Base-by-base conservation (phyloP, 2,888 invertebrate species). In the Ormyrus nitidulus region DNA sequence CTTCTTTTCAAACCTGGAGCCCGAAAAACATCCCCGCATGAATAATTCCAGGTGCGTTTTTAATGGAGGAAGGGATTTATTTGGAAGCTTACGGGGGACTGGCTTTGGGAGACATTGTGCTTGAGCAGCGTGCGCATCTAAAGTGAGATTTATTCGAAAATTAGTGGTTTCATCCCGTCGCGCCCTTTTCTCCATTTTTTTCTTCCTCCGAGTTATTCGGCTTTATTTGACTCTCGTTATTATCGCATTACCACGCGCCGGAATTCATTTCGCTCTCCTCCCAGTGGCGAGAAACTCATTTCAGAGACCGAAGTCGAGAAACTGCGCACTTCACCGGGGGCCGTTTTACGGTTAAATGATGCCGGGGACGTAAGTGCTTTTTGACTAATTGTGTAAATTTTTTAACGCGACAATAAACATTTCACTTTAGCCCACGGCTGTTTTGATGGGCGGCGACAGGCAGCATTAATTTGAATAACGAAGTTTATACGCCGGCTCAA, bases 111-210 rank as follows among this genome's bases (percentile, higher is more conserved):
- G 10, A 61, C 19, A 9, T 9, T 61, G 44, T 13, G 11, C 34
- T 5, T 19, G 34, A 5, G 19, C 34, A 10, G 10, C 19, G 7
- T 10, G 7, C 54, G 46, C 7, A 19, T 49, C 66, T 44, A 66
- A 66, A 66, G 51, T 44, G 46, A 72, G 51, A 66, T 74, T 74
- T 74, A 74, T 74, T 66, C n/a, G 19, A 59, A 66, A 66, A 74
- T 74, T 58, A 65, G 73, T 49, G 11, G 7, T 58, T 58, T 58
- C 44, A 19, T 19, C 49, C 8, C 65, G 56, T n/a, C 49, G 48
- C 65, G 65, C 9, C 54, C 34, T 5, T 58, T 6, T 19, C 59
- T 11, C 58, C 19, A 13, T 34, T 44, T 56, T 61, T 56, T 56
- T 56, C 0, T 44, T 6, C 8, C 6, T 58, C 34, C 34, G 58